These are phyloP conservation scores for Troilus luridus DNA, from an alignment of 2,888 invertebrate genomes.

Conservation along the genomic window DNA sequence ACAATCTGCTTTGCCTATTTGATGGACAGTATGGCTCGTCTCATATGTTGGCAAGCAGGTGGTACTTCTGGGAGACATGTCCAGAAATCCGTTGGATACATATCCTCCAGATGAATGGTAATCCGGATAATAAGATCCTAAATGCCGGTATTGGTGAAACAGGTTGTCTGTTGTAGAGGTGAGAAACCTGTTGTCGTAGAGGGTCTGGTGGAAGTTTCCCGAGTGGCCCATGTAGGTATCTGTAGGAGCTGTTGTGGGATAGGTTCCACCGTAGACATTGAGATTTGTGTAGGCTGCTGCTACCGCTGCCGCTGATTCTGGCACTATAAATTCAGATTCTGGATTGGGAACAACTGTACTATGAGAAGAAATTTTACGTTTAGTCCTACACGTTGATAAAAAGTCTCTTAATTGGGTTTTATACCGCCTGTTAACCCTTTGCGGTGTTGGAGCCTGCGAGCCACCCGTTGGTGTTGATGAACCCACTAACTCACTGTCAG, in stretches of 20 bases:
- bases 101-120: conserved; percentile 77
- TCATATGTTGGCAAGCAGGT: conserved; percentile 77
- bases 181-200: conserved; percentile 81
- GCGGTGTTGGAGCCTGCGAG: conserved; percentile 76
- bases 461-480: conserved; percentile 67
- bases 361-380: conserved; percentile 75
- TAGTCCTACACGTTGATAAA: conserved; percentile 90
- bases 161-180: conserved; percentile 86
- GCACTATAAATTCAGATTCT: conserved; percentile 78
- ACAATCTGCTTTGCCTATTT: conserved; percentile 65
- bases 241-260: conserved; percentile 75
- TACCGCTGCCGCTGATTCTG: conserved; percentile 74
- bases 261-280: conserved; percentile 84
- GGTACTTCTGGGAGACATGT: conserved; percentile 78
- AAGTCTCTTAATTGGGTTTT: conserved; percentile 95
- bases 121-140: conserved; percentile 83
- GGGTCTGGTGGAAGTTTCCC: conserved; percentile 75
- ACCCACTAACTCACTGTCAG: conserved; percentile 82
- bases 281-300: conserved; percentile 81
- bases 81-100: conserved; percentile 87
- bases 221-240: conserved; percentile 80
- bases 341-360: conserved; percentile 69
- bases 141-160: conserved; percentile 91
- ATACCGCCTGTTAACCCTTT: conserved; percentile 88
- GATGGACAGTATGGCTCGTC: conserved; percentile 63